Percentiles rank a stretch among this genome's conserved stretches.
Evolutionary conservation across 2,888 invertebrate species (phyloP).

Genomic region (Pilophorus perplexus): DNA sequence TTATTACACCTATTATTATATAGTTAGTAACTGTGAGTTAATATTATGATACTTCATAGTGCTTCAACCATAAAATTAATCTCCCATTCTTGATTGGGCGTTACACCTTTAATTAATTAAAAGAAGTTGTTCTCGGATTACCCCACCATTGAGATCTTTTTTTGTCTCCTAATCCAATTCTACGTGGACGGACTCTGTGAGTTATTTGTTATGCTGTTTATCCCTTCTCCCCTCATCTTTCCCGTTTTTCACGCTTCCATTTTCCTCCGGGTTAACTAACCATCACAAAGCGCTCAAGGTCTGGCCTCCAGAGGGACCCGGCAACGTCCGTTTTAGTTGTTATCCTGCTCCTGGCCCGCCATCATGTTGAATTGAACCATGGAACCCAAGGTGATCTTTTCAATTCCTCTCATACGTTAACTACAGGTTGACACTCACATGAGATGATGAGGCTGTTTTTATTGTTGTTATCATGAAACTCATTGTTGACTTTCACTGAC

Average conservation of each 20-base stretch:
- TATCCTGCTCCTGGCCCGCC: constrained; percentile 5
- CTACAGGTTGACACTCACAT: background rate
- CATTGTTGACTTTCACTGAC: too few species aligned
- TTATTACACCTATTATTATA: too few species aligned
- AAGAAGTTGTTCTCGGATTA: too few species aligned
- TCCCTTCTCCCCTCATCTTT: background rate
- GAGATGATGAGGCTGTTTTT: background rate
- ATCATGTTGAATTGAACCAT: constrained; percentile 23
- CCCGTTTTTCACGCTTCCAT: constrained; percentile 13
- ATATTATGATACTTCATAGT: too few species aligned
- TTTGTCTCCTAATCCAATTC: too few species aligned
- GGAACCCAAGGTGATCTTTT: constrained; percentile 28
- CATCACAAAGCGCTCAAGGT: constrained; percentile 23
- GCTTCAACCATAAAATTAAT: too few species aligned
- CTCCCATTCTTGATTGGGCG: too few species aligned
- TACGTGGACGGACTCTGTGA: too few species aligned
- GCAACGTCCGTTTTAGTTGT: constrained; percentile 21
- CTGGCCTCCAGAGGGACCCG: background rate
- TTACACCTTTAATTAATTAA: too few species aligned
- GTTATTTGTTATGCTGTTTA: too few species aligned
- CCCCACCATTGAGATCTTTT: too few species aligned
- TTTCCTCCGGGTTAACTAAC: constrained; percentile 4
- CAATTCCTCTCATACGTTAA: background rate
- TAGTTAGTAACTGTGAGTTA: too few species aligned
- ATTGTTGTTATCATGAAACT: background rate